Evolutionary conservation across 1,140 invertebrate species (phyloP).

Genomic region (Pachypsylla venusta): DNA sequence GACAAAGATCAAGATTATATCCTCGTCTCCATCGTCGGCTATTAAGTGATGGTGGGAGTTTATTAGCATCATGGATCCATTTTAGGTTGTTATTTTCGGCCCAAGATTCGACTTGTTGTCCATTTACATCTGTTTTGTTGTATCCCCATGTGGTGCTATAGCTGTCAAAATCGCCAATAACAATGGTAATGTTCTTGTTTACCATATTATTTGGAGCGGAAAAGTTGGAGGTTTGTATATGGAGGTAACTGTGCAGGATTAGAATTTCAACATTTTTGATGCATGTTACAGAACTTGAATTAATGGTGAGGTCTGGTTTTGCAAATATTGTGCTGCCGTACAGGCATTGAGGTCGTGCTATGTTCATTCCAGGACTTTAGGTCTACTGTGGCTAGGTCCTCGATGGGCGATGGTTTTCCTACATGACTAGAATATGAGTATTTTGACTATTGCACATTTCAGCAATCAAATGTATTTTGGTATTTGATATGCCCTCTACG

Average conservation of each 20-base stretch:
- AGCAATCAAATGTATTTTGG: no score
- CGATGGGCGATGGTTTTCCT: no score
- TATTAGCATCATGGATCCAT: slow-evolving; percentile 23
- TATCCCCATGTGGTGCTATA: slow-evolving; percentile 6
- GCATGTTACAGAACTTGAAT: not conserved
- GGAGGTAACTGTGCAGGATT: slow-evolving; percentile 10
- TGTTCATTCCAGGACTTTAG: no score
- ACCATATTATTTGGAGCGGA: slow-evolving; percentile 4
- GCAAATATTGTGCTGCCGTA: slow-evolving; percentile 13
- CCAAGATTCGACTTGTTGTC: slow-evolving; percentile 3
- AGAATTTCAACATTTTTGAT: slow-evolving; percentile 9
- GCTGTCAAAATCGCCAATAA: slow-evolving; percentile 13
- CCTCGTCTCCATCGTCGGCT: slow-evolving; percentile 9
- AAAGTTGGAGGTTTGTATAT: slow-evolving; percentile 9
- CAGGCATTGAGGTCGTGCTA: slow-evolving; percentile 5
- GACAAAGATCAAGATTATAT: slow-evolving; percentile 13
- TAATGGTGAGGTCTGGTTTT: slow-evolving; percentile 4
- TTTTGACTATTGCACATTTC: no score
- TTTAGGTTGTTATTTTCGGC: slow-evolving; percentile 14
- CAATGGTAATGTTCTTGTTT: slow-evolving; percentile 7
- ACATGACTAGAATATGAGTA: no score
- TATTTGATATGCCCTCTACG: no score
- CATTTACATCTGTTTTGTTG: slow-evolving; percentile 5
- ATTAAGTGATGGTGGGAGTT: slow-evolving; percentile 11
- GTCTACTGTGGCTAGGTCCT: no score